phyloP scores from a whole-genome alignment of 35 echinoderm and acorn worm genomes.

The Chiridota heheva region DNA sequence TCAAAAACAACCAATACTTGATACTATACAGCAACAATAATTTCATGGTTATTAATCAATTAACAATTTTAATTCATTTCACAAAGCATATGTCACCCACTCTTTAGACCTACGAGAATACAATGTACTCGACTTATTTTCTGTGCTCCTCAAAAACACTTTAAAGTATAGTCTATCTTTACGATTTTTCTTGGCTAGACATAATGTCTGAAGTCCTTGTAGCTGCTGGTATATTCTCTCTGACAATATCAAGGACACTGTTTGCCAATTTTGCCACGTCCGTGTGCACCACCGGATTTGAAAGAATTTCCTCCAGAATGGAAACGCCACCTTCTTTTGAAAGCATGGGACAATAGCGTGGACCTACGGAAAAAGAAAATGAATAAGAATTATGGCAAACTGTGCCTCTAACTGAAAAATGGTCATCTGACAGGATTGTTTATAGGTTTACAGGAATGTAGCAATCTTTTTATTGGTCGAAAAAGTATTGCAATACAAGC shows the following conservation, averaged over 20 bases:
- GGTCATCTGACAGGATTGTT: neutral
- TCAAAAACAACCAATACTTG: no score
- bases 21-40: no score
- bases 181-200: no score
- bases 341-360: slow-evolving; percentile 93
- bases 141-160: no score
- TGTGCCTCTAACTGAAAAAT: neutral
- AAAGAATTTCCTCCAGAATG: slow-evolving; percentile 66
- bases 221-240: slow-evolving; percentile 16
- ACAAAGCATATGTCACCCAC: no score
- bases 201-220: no score
- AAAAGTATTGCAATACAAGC: neutral
- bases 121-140: no score
- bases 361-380: slow-evolving; percentile 19
- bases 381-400: neutral
- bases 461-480: neutral
- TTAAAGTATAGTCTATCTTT: no score
- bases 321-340: slow-evolving; percentile 79
- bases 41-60: no score
- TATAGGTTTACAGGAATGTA: neutral
- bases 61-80: no score
- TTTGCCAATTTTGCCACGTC: slow-evolving; percentile 77
- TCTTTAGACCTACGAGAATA: no score
- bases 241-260: slow-evolving; percentile 68
- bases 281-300: slow-evolving; percentile 45